Evolutionary conservation across 2,113 vertebrate genomes (phyloP), one percentile per base, ranked within the genome.

Genomic region (Abramis brama): DNA sequence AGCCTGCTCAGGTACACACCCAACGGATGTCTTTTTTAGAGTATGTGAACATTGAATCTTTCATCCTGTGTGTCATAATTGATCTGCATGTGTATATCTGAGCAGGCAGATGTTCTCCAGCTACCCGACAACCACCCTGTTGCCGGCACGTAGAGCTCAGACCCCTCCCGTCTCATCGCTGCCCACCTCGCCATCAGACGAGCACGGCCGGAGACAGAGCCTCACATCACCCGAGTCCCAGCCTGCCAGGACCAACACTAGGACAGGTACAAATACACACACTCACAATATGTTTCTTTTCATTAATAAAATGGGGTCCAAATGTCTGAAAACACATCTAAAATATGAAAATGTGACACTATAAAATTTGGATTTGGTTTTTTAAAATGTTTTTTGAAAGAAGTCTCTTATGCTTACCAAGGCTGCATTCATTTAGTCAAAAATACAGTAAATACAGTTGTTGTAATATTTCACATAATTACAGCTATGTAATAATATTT

Each of bases 41-140:
- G 15, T n/a, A n/a, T 36, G 4, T 36, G 13, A 66, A 9, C 33
- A 86, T 3, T 70, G 17, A 75, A 17, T 87, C 17, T 15, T 57
- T 57, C 23, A 7, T 4, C 50, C 7, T 60, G 27, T 50, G 36
- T 33, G 33, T 86, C 50, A 13, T 71, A n/a, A 68, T 76, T 57
- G 7, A 47, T 75, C 7, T 71, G 9, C 6, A 83, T 84, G 23
- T 79, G 84, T 87, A 25, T 86, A 91, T 89, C 86, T 75, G 83
- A 71, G 81, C 94, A 99, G 98, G 91, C 98, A 99, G 97, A 99
- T 99, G 98, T 99, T 99, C 93, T 99, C 98, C 82, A 99, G 98
- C 92, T 99, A 99, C 80, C 98, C 98, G 4, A 99, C 98, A 10
- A 99, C 97, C 50, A 96, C 96, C 0, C 94, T 99, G 23, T 95